Conservation (phyloP, 2,797 vertebrate genomes). For the Emys orbicularis region DNA sequence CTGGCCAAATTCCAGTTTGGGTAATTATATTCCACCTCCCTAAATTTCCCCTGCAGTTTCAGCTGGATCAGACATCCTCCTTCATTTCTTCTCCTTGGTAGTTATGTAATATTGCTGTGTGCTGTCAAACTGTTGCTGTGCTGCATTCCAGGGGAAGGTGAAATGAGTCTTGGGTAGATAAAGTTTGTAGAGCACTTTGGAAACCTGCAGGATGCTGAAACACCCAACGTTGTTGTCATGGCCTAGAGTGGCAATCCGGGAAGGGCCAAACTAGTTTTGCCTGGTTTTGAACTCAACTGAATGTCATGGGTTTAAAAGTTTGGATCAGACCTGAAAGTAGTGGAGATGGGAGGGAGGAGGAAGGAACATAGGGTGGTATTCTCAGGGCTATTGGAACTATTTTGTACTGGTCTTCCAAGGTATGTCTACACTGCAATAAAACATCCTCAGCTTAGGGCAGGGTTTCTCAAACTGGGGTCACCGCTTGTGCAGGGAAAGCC, state of each 20-base stretch:
- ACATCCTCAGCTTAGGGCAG: neutral
- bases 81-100: neutral
- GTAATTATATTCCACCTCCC: neutral
- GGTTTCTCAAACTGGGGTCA: too few relatives aligned
- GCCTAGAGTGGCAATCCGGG: rapidly evolving
- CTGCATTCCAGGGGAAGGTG: neutral
- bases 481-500: too few relatives aligned
- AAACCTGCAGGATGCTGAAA: neutral
- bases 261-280: neutral
- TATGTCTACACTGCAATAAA: neutral
- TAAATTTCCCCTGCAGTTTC: neutral
- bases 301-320: neutral
- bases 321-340: neutral
- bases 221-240: neutral
- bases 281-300: neutral
- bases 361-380: neutral
- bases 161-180: neutral
- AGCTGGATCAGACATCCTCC: neutral
- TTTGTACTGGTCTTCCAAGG: neutral
- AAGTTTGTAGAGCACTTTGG: neutral
- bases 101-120: neutral
- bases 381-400: neutral
- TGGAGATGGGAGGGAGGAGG: neutral
- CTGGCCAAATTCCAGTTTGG: neutral
- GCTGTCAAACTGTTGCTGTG: neutral